These are phyloP conservation scores for Antheraea yamamai DNA, from an alignment of 2,888 invertebrate species.

Conservation along the genomic window DNA sequence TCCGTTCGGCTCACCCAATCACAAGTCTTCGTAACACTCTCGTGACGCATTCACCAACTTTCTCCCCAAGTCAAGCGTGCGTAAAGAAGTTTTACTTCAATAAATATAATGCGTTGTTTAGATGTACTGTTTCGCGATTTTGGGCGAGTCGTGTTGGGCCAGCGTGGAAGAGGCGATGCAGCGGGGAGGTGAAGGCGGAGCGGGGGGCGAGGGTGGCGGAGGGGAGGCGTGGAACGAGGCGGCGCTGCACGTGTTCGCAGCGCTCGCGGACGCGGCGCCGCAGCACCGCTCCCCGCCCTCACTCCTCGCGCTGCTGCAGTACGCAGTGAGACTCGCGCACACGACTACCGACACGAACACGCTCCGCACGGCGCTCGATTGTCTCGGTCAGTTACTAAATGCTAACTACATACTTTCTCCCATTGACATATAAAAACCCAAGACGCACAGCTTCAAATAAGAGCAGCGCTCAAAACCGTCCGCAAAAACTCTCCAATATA, in stretches of 20 bases:
- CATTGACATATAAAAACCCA: no score
- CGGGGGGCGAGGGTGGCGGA: constrained; percentile 83
- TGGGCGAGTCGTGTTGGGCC: constrained; percentile 88
- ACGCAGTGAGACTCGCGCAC: constrained; percentile 51
- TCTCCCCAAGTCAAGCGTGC: no score
- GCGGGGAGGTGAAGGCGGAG: constrained; percentile 83
- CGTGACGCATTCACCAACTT: no score
- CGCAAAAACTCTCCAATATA: no score
- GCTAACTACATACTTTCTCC: no score
- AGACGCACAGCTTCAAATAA: no score
- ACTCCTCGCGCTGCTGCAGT: constrained; percentile 56
- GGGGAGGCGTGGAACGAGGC: constrained; percentile 76
- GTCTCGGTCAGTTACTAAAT: constrained; percentile 79
- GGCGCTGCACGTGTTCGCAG: constrained; percentile 78
- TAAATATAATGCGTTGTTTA: constrained; percentile 44
- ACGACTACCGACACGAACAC: constrained; percentile 74
- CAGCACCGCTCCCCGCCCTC: constrained; percentile 70
- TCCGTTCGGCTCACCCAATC: no score
- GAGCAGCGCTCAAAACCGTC: no score
- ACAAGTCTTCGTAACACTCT: no score
- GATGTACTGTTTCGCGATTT: constrained; percentile 93
- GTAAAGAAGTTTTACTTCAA: not conserved
- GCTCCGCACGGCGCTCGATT: constrained; percentile 88
- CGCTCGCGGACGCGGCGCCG: constrained; percentile 77
- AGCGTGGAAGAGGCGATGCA: constrained; percentile 84